phyloP scores from a whole-genome alignment of 2,888 invertebrate species.

The Nebria salina region DNA sequence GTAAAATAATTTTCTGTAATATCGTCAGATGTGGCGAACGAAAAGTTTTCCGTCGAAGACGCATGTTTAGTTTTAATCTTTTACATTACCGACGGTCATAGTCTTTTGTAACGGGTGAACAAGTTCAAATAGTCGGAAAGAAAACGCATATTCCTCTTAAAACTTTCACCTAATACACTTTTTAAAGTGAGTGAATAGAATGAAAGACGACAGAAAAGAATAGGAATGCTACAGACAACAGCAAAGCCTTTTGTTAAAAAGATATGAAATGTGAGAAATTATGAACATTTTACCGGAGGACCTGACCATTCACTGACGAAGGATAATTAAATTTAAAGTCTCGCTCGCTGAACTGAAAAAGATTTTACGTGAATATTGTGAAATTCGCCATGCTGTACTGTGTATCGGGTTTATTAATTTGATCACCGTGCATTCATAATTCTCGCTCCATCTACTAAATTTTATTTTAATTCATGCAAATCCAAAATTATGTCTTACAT shows the following conservation, averaged over 20 bases:
- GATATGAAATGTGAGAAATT: slow-evolving; percentile 26
- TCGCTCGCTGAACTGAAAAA: slow-evolving; percentile 3
- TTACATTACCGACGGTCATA: too few relatives aligned
- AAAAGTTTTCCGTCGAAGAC: too few relatives aligned
- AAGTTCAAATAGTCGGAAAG: slow-evolving; percentile 20
- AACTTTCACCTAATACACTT: slow-evolving; percentile 28
- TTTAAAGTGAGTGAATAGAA: slow-evolving; percentile 13
- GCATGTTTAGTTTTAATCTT: too few relatives aligned
- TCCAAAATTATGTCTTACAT: too few relatives aligned
- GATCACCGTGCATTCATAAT: background rate
- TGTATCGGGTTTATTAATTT: background rate
- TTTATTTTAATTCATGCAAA: background rate
- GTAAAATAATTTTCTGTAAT: background rate
- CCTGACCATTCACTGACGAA: background rate
- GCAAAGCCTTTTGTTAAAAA: slow-evolving; percentile 13
- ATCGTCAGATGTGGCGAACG: too few relatives aligned
- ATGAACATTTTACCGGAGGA: slow-evolving; percentile 14
- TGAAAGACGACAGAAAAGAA: background rate
- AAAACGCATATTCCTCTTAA: slow-evolving; percentile 22
- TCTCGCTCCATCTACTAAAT: background rate
- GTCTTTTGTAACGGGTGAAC: slow-evolving; percentile 15
- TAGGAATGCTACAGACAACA: background rate
- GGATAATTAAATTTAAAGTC: slow-evolving; percentile 13
- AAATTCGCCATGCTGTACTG: background rate
- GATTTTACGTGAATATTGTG: background rate